phyloP scores from a whole-genome alignment of 64 coral and sea anemone genomes.

The Pocillopora damicornis region DNA sequence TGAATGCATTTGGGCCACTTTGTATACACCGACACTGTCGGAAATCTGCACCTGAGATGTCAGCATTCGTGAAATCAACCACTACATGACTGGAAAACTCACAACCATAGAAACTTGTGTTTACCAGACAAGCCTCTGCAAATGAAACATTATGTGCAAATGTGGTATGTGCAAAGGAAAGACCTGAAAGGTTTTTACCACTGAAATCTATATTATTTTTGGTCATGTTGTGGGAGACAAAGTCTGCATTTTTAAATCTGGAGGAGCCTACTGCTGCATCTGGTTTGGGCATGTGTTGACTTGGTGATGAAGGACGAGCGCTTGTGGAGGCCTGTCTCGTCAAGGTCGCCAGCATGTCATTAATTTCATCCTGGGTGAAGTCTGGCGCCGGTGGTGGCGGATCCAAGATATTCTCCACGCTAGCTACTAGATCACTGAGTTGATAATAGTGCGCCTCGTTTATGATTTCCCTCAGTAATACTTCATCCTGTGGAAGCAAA shows the following conservation, averaged over 20 bases:
- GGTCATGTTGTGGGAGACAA: conserved; percentile 97
- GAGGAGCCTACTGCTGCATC: background rate
- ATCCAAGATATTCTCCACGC: conserved; percentile 67
- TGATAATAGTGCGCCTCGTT: conserved; percentile 94
- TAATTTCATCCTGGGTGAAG: conserved; percentile 85
- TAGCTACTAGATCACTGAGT: conserved; percentile 61
- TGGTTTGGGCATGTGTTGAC: background rate
- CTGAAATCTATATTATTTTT: conserved; percentile 88
- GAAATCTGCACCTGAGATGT: conserved; percentile 92
- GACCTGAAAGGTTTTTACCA: conserved; percentile 75
- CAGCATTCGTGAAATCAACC: conserved; percentile 88
- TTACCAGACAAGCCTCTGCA: conserved; percentile 58
- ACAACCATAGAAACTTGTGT: conserved; percentile 94
- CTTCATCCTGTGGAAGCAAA: conserved; percentile 81
- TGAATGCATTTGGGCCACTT: conserved; percentile 73
- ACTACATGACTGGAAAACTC: conserved; percentile 96
- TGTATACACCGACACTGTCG: conserved; percentile 88
- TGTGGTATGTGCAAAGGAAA: conserved; percentile 93
- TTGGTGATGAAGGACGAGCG: background rate
- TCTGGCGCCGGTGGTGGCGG: conserved; percentile 85
- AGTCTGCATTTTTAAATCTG: conserved; percentile 59
- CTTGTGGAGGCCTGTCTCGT: conserved; percentile 45
- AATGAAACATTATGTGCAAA: conserved; percentile 98
- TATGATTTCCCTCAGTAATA: conserved; percentile 76
- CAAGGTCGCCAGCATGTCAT: conserved; percentile 77